A percentile compares a stretch with the other conserved stretches of the same genome.
Conservation (phyloP, 2,888 invertebrate species). For the Orthosia incerta region DNA sequence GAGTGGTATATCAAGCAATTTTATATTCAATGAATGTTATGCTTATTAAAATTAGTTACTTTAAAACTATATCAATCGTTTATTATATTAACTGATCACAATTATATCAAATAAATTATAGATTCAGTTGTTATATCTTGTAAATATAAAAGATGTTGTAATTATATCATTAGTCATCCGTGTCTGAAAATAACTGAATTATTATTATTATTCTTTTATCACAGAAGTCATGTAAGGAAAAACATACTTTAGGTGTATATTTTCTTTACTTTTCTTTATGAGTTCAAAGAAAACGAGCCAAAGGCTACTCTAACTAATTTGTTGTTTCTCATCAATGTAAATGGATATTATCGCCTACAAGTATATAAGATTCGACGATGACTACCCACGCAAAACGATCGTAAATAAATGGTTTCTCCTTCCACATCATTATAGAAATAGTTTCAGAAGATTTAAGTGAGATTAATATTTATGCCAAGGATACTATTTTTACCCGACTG, state of each 20-base stretch:
- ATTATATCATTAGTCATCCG: too few species aligned
- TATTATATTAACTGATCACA: too few species aligned
- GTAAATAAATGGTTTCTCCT: not conserved
- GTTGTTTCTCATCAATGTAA: slow-evolving; percentile 51
- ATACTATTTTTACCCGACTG: too few species aligned
- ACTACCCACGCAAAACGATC: slow-evolving; percentile 16
- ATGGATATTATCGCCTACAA: slow-evolving; percentile 29
- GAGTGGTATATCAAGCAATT: too few species aligned
- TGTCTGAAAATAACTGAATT: too few species aligned
- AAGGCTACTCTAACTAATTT: slow-evolving; percentile 30
- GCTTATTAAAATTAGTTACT: too few species aligned
- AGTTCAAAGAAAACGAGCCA: slow-evolving; percentile 32
- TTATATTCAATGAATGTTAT: too few species aligned
- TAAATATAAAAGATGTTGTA: too few species aligned
- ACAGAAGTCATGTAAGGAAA: not conserved
- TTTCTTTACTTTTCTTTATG: slow-evolving; percentile 18
- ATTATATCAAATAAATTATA: too few species aligned
- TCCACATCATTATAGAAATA: slow-evolving; percentile 4
- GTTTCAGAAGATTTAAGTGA: slow-evolving; percentile 9
- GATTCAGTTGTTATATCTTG: too few species aligned
- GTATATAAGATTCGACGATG: not conserved
- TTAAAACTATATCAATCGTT: too few species aligned
- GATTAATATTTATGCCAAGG: not conserved
- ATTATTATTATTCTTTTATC: not conserved
- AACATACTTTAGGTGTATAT: not conserved